Evolutionary conservation across 2,888 invertebrate species (phyloP).

Genomic region (Seira musarum): DNA sequence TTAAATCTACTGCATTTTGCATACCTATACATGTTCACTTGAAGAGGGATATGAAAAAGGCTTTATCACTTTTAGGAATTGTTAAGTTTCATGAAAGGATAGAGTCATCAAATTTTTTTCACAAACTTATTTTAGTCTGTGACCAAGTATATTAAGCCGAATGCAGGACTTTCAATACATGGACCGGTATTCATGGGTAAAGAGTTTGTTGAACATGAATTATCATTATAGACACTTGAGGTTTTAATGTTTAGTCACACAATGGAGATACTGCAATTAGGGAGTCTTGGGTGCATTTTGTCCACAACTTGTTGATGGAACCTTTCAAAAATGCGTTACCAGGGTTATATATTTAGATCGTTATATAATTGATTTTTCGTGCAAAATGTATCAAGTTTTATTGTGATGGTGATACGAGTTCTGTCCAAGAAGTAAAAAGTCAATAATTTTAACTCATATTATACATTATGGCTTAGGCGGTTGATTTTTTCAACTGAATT

Average conservation of each 20-base stretch:
- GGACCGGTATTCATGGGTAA: too few relatives aligned
- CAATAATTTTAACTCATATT: too few relatives aligned
- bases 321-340: slow-evolving; percentile 19
- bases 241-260: too few relatives aligned
- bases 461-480: too few relatives aligned
- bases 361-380: too few relatives aligned
- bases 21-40: slow-evolving; percentile 5
- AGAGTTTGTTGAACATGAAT: too few relatives aligned
- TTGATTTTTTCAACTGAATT: too few relatives aligned
- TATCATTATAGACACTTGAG: too few relatives aligned
- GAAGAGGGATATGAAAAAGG: not conserved
- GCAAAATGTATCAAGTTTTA: too few relatives aligned
- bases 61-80: not conserved
- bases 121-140: not conserved
- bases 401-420: too few relatives aligned
- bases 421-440: too few relatives aligned
- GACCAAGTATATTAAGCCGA: not conserved
- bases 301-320: slow-evolving; percentile 27
- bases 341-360: slow-evolving; percentile 16
- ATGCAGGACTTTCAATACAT: not conserved
- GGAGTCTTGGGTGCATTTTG: not conserved
- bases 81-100: not conserved
- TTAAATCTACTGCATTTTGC: not conserved
- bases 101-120: not conserved
- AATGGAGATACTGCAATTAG: too few relatives aligned